Evolutionary conservation across 2,888 invertebrate species (phyloP).

Genomic region (Noctua fimbriata): DNA sequence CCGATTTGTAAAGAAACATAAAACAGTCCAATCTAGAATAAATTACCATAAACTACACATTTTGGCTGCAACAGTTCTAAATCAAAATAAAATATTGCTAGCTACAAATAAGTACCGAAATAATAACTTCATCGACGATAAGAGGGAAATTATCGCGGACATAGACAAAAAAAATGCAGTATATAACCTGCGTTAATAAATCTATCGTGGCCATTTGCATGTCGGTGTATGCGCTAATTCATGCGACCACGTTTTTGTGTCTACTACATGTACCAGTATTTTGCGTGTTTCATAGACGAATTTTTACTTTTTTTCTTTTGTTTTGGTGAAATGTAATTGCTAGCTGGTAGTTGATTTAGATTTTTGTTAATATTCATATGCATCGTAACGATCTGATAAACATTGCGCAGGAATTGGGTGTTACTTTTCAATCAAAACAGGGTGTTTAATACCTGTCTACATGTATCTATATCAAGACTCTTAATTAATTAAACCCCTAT

Average conservation of each 20-base stretch:
- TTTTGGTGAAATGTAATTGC: background rate
- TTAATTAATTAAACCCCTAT: background rate
- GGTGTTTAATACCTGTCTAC: background rate
- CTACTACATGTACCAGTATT: conserved; percentile 46
- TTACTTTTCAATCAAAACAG: background rate
- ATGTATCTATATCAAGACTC: background rate
- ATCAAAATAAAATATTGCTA: conserved; percentile 28
- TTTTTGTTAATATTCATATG: background rate
- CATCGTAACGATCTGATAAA: background rate
- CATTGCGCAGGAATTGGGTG: background rate
- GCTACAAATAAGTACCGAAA: conserved; percentile 16
- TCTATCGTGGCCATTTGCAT: conserved; percentile 63
- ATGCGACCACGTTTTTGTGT: conserved; percentile 55
- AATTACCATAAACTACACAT: conserved; percentile 26
- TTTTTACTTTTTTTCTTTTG: background rate
- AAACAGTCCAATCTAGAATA: conserved; percentile 12
- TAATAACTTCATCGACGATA: conserved; percentile 53
- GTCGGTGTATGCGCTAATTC: conserved; percentile 56
- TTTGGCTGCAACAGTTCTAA: conserved; percentile 46
- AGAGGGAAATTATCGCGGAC: conserved; percentile 41
- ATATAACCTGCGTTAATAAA: conserved; percentile 59
- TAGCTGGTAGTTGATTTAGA: background rate
- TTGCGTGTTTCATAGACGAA: conserved; percentile 24
- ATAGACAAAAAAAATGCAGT: conserved; percentile 36
- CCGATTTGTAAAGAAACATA: conserved; percentile 28